Base-by-base conservation (phyloP, 2,888 invertebrate species). In the Drosophila suboccidentalis region DNA sequence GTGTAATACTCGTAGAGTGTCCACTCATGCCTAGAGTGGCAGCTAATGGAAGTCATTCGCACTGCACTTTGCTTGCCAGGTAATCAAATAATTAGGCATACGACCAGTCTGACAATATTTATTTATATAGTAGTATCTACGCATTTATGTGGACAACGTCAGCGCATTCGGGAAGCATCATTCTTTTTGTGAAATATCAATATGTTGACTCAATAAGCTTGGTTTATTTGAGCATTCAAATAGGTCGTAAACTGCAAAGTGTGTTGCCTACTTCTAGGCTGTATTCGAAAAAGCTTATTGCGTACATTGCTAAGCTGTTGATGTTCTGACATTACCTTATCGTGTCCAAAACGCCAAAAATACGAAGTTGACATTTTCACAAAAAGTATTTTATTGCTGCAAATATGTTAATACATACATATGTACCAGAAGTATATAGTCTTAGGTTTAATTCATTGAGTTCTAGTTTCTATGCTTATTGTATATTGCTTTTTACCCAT, bases 161-260 rank as follows among this genome's bases (percentile, higher is more conserved):
- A 19, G 29, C 4, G 11, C 17, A 61, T 58, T 61, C 17, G 54
- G 54, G 41, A 43, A 58, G 29, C 51, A 60, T 22, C 11, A 36
- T 29, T 17, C 17, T 17, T 59, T 67, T 67, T 59, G 62, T 44
- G 8, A 19, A 47, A 60, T 53, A 63, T 22, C 15, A 34, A 38
- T 41, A 29, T 73, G 44, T 73, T 75, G 74, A 67, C 57, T 60
- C 11, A 55, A 57, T 53, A 47, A 43, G 57, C 43, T 11, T 17
- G 29, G 11, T 11, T 34, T 34, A 34, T 34, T 34, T 34, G 34
- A 34, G 11, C 34, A 34, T 34, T 34, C 11, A 34, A 34, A 34
- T 34, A 11, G 4, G 34, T 2, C 10, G 3, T 34, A 10, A 34
- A 11, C 3, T 11, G 11, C 3, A 19, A 11, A 41, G n/a, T 4